Base-by-base conservation (phyloP, 2,113 vertebrate species). In the Ranitomeya variabilis region DNA sequence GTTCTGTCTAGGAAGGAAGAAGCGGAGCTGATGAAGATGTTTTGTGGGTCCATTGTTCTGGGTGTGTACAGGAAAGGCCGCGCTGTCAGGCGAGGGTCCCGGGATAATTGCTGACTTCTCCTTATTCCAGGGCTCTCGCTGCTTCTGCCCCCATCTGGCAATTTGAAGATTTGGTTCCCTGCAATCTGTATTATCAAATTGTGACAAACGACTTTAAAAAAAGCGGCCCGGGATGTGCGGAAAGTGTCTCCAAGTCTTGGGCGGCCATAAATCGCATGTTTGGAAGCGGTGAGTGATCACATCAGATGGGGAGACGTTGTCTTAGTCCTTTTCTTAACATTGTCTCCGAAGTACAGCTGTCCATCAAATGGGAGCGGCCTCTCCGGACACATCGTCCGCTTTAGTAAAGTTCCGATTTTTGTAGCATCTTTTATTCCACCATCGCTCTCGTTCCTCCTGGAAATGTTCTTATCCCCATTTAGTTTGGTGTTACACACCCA, bases 81-180 rank as follows among this genome's bases (percentile, higher is more conserved):
- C 14, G 60, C 8, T 16, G 6, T 64, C 8, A 18, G 16, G 62
- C 14, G 18, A 16, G 6, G 2, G 18, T 64, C 6, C 62, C 18
- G 62, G 18, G 62, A 64, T 64, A 12, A 18, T 64, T 19, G 18
- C 14, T 19, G 62, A 64, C 15, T 74, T 26, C 21, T 31, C 52
- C 11, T 6, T 8, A 5, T 57, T 26, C 94, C 93, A 99, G 98
- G 90, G 97, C 98, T 90, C 93, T 99, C 90, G 98, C 98, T 77
- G 93, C 98, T 6, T 99, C 98, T 0, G 98, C 98, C 37, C 98
- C 98, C 0, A 97, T 99, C 91, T 99, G 96, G 97, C 97, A 98
- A 91, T 98, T 99, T 92, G 93, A 95, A 14, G 93, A 93, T 86
- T 92, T 98, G 94, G 96, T 96, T 90, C 95, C 96, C 0, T 99